Percentiles rank a stretch among this genome's conserved stretches.
Evolutionary conservation across 2,888 invertebrate genomes (phyloP).

Genomic region (Nymphalis polychloros): DNA sequence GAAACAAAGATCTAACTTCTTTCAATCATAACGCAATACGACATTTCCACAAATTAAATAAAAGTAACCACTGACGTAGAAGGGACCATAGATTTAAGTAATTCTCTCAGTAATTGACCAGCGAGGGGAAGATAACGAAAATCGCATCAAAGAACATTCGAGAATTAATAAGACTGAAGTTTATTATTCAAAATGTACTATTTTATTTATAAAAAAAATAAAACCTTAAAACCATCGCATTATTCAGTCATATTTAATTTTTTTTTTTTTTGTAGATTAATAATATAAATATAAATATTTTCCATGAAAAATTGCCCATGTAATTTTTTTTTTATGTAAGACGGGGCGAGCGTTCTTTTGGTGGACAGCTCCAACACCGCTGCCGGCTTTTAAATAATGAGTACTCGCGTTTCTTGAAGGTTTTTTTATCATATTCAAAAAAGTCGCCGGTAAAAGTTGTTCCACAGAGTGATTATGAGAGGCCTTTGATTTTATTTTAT

Average conservation of each 20-base stretch:
- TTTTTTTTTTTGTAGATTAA: too few relatives aligned
- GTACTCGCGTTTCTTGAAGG: too few relatives aligned
- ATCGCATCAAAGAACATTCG: conserved; percentile 8
- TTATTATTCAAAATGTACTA: not conserved
- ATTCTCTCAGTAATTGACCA: conserved; percentile 28
- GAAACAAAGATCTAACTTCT: not conserved
- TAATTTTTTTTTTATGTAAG: too few relatives aligned
- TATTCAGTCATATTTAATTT: not conserved
- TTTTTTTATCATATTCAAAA: too few relatives aligned
- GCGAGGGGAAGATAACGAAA: conserved; percentile 7
- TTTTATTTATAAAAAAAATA: not conserved
- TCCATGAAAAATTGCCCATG: not conserved
- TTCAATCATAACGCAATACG: not conserved
- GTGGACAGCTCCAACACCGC: too few relatives aligned
- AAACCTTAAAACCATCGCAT: not conserved
- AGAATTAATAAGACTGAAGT: conserved; percentile 1
- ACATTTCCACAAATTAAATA: conserved; percentile 1
- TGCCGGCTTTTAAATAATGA: too few relatives aligned
- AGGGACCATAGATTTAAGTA: conserved; percentile 31
- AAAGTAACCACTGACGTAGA: conserved; percentile 2
- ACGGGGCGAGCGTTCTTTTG: too few relatives aligned
- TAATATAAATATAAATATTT: too few relatives aligned
- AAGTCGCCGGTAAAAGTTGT: too few relatives aligned
- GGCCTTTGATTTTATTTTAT: too few relatives aligned
- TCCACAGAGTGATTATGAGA: too few relatives aligned